These are phyloP conservation scores for Campylorhamphus procurvoides DNA, from an alignment of 2,113 vertebrate genomes.

Conservation along the genomic window DNA sequence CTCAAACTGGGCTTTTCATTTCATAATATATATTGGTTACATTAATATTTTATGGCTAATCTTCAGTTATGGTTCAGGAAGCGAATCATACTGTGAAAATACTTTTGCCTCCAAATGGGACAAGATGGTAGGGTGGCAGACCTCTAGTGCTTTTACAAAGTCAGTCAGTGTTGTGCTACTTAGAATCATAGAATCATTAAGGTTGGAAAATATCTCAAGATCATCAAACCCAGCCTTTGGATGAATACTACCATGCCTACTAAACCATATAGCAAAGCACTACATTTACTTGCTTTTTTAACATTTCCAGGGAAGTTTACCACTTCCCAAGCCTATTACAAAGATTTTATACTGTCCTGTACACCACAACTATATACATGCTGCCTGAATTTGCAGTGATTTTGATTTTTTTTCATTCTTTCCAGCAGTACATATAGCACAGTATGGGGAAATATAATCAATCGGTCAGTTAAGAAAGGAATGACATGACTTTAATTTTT, in stretches of 20 bases:
- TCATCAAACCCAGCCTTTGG: neutral
- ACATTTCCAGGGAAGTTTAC: neutral
- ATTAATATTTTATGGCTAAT: neutral
- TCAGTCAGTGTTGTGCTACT: neutral
- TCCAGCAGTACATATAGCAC: neutral
- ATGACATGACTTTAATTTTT: neutral
- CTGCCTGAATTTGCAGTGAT: neutral
- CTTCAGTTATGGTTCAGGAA: neutral
- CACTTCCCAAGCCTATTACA: neutral
- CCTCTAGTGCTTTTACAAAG: neutral
- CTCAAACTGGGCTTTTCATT: neutral
- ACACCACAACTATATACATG: rapidly evolving
- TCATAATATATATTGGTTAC: neutral
- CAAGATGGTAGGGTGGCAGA: neutral
- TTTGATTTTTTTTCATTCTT: neutral
- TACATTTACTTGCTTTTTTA: neutral
- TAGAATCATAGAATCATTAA: neutral
- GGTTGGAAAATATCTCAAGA: neutral
- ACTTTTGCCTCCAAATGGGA: neutral
- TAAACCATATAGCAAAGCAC: rapidly evolving
- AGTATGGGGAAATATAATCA: neutral
- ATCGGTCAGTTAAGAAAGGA: neutral
- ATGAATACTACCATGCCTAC: neutral
- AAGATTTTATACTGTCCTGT: neutral
- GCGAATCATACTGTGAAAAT: neutral